Base-by-base conservation (phyloP, 1,140 invertebrate genomes). In the Patella vulgata region DNA sequence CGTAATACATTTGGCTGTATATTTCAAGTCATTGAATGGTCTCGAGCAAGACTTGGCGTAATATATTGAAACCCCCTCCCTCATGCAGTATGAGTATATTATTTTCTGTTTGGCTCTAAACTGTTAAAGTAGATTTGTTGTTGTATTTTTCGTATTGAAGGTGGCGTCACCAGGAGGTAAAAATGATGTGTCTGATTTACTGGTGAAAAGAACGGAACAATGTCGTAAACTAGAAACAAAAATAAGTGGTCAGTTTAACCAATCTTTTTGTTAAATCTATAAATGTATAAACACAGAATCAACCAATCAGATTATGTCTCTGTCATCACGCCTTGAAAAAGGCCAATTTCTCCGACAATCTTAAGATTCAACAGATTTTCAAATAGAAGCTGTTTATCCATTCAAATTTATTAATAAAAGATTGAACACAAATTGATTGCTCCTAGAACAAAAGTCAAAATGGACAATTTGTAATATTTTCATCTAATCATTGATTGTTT, bases 151-250 rank as follows among this genome's bases (percentile, higher is more conserved):
- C n/a, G n/a, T 56, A 23, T 56, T 25, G 31, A 48, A 27, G n/a
- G 47, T 17, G 17, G 8, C 30, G 6, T n/a, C 54, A n/a, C 9
- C 40, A 63, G 56, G 28, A 48, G 28, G 17, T 14, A 50, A 54
- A 68, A 77, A 80, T 48, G 80, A 82, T 6, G 39, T 78, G 8
- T 28, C 69, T 25, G 53, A 52, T 21, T 33, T 75, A 23, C 59
- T 82, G 23, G 40, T 73, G 33, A 79, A 74, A 53, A 66, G 74
- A 54, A 77, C 72, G 25, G 80, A 82, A 43, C 77, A 79, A 48
- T 78, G 77, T 58, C 79, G 77, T 44, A 80, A 78, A 59, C 60
- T 79, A 46, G 77, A 81, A 46, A 53, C 58, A 17, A 79, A 74
- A 68, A 73, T 81, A 11, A 73, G 63, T 62, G 79, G 79, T 81